These are phyloP conservation scores for Scolopax rusticola DNA, from an alignment of 2,797 vertebrate genomes.

Conservation along the genomic window DNA sequence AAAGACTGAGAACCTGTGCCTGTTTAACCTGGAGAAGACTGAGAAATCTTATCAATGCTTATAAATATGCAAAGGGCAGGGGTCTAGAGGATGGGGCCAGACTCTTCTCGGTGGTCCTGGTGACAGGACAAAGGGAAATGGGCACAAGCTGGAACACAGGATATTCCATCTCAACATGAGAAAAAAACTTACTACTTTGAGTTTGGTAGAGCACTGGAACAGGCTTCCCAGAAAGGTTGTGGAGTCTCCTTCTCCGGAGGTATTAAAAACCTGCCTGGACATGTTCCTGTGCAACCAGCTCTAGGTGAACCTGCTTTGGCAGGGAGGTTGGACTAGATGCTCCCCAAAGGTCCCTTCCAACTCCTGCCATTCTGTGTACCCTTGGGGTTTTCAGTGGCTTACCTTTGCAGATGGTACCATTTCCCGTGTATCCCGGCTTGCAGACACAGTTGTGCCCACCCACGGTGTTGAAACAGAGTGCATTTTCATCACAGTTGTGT, in stretches of 20 bases:
- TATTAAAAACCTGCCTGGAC: neutral
- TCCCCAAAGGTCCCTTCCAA: neutral
- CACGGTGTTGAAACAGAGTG: conserved; percentile 96
- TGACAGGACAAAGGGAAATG: neutral
- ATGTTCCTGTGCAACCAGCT: neutral
- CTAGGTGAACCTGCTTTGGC: neutral
- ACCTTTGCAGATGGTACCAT: conserved; percentile 96
- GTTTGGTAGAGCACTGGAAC: neutral
- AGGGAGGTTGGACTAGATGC: neutral
- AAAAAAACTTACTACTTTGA: neutral
- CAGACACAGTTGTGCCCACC: conserved; percentile 97
- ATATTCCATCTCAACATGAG: neutral
- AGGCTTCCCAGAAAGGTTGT: neutral
- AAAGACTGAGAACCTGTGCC: neutral
- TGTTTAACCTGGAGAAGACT: neutral
- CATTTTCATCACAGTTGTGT: conserved; percentile 94
- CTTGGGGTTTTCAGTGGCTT: neutral
- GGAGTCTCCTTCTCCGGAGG: neutral
- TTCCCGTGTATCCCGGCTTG: conserved; percentile 93
- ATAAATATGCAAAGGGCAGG: neutral
- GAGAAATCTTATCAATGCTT: neutral
- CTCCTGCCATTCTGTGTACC: neutral
- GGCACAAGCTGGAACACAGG: neutral
- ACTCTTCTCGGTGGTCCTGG: neutral
- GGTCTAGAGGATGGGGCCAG: neutral